phyloP scores from a whole-genome alignment of 92 coral and sea anemone species.

The Ricordea florida region DNA sequence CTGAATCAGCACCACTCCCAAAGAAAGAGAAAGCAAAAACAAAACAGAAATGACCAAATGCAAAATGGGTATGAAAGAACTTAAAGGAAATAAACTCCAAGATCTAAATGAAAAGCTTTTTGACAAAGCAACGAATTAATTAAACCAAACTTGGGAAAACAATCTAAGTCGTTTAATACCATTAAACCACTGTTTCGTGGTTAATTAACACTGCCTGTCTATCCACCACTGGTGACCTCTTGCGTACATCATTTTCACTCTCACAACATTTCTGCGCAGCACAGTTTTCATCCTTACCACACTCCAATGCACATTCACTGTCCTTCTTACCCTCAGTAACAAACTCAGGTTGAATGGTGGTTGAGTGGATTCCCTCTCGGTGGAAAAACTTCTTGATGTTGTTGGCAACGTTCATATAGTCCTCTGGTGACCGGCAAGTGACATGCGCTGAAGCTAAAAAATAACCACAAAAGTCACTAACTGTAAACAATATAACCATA shows the following conservation, averaged over 20 bases:
- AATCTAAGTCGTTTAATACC: too few relatives aligned
- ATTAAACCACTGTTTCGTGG: not conserved
- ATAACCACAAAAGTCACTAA: not conserved
- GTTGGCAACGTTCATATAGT: slow-evolving; percentile 95
- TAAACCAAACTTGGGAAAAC: too few relatives aligned
- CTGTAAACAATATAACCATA: too few relatives aligned
- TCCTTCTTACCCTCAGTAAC: slow-evolving; percentile 57
- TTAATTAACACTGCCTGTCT: not conserved
- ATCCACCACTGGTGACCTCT: slow-evolving; percentile 1
- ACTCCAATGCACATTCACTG: slow-evolving; percentile 86
- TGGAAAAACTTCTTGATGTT: slow-evolving; percentile 94
- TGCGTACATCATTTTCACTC: slow-evolving; percentile 67
- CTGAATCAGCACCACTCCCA: too few relatives aligned
- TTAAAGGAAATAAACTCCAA: too few relatives aligned
- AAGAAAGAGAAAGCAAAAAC: too few relatives aligned
- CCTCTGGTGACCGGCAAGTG: slow-evolving; percentile 91
- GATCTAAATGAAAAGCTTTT: too few relatives aligned
- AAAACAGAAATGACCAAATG: too few relatives aligned
- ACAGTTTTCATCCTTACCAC: slow-evolving; percentile 86
- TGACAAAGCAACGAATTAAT: too few relatives aligned
- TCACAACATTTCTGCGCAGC: slow-evolving; percentile 95
- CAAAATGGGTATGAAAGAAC: too few relatives aligned
- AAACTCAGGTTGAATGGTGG: slow-evolving; percentile 99
- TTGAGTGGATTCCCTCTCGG: slow-evolving; percentile 98
- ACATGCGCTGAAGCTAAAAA: slow-evolving; percentile 95